Conservation (phyloP, 2,797 vertebrate species). For the Gallinago solitaria region DNA sequence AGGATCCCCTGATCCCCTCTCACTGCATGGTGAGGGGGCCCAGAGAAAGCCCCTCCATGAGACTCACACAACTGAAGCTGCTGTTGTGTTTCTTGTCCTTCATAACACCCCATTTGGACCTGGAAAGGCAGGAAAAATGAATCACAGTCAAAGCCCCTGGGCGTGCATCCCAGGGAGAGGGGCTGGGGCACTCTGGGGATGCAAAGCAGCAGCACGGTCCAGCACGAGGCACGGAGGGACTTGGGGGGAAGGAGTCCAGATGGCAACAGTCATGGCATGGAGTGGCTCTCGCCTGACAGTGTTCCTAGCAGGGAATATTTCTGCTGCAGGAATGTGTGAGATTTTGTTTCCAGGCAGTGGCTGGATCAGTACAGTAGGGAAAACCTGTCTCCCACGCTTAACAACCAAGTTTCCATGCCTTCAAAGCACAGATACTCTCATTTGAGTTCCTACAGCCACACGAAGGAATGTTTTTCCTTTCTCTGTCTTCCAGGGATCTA, state of each 20-base stretch:
- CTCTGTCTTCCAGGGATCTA: constrained; percentile 84
- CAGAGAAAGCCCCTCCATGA: background rate
- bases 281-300: background rate
- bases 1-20: background rate
- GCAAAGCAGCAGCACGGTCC: background rate
- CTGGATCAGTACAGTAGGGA: constrained; percentile 23
- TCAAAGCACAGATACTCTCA: background rate
- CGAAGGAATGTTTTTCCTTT: constrained; percentile 37
- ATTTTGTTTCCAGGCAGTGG: constrained; percentile 42
- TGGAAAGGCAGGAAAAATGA: background rate
- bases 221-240: accelerated
- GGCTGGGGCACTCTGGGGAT: background rate
- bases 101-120: background rate
- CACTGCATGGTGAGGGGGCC: accelerated
- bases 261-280: background rate
- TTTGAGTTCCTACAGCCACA: background rate
- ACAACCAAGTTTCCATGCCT: constrained; percentile 40
- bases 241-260: background rate
- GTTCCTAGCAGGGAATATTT: background rate
- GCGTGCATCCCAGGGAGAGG: background rate
- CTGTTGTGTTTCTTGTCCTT: background rate
- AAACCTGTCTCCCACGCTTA: constrained; percentile 3
- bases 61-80: background rate
- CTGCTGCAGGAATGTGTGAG: background rate
- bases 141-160: background rate